These are phyloP conservation scores for Anniella stebbinsi DNA, from an alignment of 2,797 vertebrate species.

Conservation along the genomic window DNA sequence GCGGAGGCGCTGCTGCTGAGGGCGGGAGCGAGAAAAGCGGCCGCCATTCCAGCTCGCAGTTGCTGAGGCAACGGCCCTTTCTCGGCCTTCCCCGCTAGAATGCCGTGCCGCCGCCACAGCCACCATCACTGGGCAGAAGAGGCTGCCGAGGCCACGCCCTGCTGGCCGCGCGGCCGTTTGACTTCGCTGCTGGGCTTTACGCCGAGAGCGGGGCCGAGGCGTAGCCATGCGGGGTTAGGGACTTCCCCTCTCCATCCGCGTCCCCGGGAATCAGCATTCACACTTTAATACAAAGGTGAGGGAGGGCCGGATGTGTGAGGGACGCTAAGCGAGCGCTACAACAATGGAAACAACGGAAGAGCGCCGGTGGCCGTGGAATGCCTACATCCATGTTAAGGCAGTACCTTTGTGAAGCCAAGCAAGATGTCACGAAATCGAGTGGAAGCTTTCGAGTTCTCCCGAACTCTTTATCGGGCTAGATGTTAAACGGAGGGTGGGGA, in stretches of 20 bases:
- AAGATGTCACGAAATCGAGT: not conserved
- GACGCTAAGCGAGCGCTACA: no score
- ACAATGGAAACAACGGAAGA: not conserved
- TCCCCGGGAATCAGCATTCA: not conserved
- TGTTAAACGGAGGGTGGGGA: not conserved
- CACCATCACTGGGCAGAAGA: not conserved
- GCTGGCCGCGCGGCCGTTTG: not conserved
- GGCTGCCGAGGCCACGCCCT: constrained; percentile 19
- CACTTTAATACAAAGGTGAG: not conserved
- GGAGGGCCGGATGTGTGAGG: not conserved
- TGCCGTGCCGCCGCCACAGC: not conserved
- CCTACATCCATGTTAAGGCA: not conserved
- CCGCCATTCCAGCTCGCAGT: not conserved
- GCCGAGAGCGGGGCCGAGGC: not conserved
- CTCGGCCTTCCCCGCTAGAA: not conserved
- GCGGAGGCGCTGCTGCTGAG: not conserved
- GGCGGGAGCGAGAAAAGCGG: not conserved
- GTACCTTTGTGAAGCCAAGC: no score
- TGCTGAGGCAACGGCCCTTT: constrained; percentile 1
- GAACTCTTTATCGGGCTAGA: not conserved
- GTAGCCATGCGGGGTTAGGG: not conserved
- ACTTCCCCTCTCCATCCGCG: not conserved
- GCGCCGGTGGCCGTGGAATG: not conserved
- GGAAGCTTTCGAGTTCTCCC: not conserved
- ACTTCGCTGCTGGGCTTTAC: not conserved